These are phyloP conservation scores for Rhincodon typus DNA, from an alignment of 2,797 vertebrate species.

Conservation along the genomic window DNA sequence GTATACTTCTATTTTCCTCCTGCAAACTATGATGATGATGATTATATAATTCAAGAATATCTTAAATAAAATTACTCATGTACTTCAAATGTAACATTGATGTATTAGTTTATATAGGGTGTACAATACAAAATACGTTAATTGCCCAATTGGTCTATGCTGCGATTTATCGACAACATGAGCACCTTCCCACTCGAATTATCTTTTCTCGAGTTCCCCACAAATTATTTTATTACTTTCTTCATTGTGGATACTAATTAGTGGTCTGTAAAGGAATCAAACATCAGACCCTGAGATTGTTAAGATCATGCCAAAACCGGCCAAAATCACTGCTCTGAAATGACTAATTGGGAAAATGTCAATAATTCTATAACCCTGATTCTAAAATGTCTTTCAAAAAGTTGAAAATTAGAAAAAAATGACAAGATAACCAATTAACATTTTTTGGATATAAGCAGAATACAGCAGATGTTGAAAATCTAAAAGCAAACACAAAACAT, in stretches of 20 bases:
- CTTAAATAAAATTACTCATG: not conserved
- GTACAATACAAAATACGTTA: not conserved
- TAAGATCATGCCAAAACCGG: not conserved
- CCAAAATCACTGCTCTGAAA: not conserved
- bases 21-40: not conserved
- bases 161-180: not conserved
- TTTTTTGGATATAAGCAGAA: too few relatives aligned
- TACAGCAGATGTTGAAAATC: too few relatives aligned
- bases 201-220: not conserved
- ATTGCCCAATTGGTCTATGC: not conserved
- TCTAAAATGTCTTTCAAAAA: not conserved
- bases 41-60: not conserved
- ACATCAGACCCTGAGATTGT: not conserved
- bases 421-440: not conserved
- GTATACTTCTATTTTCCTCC: not conserved
- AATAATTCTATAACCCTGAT: not conserved
- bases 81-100: not conserved
- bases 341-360: not conserved
- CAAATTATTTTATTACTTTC: not conserved
- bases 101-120: not conserved
- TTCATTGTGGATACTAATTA: not conserved
- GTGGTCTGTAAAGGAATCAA: not conserved
- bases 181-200: not conserved
- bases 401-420: conserved; percentile 2
- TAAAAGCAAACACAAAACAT: too few relatives aligned